Evolutionary conservation across 2,797 vertebrate genomes (phyloP).

Genomic region (Cyclopterus lumpus): DNA sequence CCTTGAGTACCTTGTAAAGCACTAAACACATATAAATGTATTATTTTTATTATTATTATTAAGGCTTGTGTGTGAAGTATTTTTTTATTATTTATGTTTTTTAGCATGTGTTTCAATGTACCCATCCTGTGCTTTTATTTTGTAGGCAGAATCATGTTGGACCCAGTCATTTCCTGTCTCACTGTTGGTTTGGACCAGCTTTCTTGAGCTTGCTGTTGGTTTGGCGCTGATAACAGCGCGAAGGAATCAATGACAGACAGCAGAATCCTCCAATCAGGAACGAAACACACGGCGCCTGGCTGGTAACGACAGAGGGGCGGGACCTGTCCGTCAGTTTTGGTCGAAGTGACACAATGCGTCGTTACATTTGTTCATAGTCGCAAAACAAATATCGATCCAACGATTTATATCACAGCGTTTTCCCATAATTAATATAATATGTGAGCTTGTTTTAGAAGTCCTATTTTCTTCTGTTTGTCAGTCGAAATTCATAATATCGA

Average conservation of each 20-base stretch:
- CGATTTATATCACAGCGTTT: neutral
- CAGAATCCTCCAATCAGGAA: constrained; percentile 55
- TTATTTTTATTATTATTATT: too few relatives aligned
- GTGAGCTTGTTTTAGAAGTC: neutral
- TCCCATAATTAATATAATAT: neutral
- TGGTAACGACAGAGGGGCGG: constrained; percentile 14
- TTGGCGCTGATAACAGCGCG: constrained; percentile 2
- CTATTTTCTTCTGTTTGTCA: neutral
- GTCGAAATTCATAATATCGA: neutral
- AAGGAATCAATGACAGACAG: constrained; percentile 49
- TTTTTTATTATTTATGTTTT: neutral
- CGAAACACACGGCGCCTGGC: neutral
- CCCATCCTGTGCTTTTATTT: constrained; percentile 29
- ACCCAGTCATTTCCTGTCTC: neutral
- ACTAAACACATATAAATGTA: too few relatives aligned
- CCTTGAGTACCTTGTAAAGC: too few relatives aligned
- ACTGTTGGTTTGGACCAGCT: neutral
- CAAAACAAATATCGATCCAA: neutral
- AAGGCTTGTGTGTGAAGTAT: neutral
- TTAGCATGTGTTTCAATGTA: neutral
- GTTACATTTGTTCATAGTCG: neutral
- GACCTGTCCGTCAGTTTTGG: constrained; percentile 17
- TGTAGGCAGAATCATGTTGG: neutral
- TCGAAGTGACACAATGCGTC: constrained; percentile 20
- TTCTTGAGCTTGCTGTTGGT: constrained; percentile 15